Evolutionary conservation across 2,113 vertebrate species (phyloP).

Genomic region (Otolemur garnettii): DNA sequence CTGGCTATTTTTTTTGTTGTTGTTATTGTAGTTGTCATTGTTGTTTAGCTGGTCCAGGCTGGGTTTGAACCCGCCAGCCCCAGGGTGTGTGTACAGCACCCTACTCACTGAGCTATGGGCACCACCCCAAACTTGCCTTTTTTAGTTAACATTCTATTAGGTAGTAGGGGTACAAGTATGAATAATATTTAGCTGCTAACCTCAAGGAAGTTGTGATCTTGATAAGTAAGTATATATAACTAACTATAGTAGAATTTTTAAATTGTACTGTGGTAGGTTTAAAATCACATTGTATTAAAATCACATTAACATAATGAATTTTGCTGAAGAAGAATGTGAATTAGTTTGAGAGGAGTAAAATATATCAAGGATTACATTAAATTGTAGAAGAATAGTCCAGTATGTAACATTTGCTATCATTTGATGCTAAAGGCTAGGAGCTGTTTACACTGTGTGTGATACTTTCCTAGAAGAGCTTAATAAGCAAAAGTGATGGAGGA

Average conservation of each 20-base stretch:
- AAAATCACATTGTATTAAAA: neutral
- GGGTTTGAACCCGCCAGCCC: too few species aligned
- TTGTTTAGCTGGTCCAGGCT: too few species aligned
- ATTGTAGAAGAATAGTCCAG: neutral
- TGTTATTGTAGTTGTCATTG: too few species aligned
- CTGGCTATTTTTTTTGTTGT: too few species aligned
- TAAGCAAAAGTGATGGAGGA: slow-evolving; percentile 11
- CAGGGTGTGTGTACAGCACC: too few species aligned
- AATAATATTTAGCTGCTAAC: neutral
- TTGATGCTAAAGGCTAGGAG: neutral
- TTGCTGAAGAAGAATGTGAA: neutral
- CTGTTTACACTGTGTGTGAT: neutral
- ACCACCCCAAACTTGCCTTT: neutral
- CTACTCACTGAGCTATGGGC: too few species aligned
- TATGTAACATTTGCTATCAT: neutral
- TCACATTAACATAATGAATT: slow-evolving; percentile 10
- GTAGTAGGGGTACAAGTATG: neutral
- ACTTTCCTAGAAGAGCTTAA: neutral
- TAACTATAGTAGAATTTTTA: neutral
- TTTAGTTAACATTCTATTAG: neutral
- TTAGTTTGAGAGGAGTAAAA: neutral
- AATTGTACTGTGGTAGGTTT: neutral
- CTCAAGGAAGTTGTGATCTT: neutral
- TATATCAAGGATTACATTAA: neutral
- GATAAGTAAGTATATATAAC: neutral